These are phyloP conservation scores for Podilymbus podiceps DNA, from an alignment of 2,113 vertebrate genomes.

Conservation along the genomic window DNA sequence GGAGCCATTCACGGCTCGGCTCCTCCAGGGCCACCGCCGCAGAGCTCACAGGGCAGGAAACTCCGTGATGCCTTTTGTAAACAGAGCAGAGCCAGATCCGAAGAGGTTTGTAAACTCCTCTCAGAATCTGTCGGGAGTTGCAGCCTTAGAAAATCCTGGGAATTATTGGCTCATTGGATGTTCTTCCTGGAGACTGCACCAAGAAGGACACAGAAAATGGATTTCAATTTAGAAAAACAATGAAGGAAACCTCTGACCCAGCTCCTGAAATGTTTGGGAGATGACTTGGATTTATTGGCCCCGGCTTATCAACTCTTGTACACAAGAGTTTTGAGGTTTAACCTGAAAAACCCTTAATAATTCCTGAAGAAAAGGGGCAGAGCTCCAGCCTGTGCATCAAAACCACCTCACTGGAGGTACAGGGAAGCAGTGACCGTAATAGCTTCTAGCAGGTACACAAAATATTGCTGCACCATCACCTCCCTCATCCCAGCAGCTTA, in stretches of 20 bases:
- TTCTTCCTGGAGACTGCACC: neutral
- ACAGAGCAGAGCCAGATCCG: neutral
- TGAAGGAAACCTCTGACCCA: neutral
- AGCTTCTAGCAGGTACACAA: neutral
- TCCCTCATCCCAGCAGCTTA: neutral
- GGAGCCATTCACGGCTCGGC: rapidly evolving
- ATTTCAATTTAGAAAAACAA: neutral
- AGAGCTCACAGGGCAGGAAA: neutral
- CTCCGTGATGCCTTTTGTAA: rapidly evolving
- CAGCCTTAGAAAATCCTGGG: neutral
- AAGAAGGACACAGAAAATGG: neutral
- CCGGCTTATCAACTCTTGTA: neutral
- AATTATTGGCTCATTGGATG: rapidly evolving
- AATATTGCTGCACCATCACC: neutral
- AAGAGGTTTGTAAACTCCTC: neutral
- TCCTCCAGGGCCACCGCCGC: rapidly evolving
- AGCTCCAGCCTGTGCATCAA: neutral
- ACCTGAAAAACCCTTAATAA: neutral
- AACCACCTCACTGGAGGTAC: rapidly evolving
- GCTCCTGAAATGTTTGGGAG: conserved; percentile 30
- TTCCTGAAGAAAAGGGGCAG: neutral
- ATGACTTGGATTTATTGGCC: neutral
- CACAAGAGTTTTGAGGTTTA: neutral
- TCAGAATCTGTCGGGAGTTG: neutral
- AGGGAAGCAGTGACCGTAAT: rapidly evolving